Base-by-base conservation (phyloP, 1,140 invertebrate genomes). In the Pseudachorutes palmiensis region DNA sequence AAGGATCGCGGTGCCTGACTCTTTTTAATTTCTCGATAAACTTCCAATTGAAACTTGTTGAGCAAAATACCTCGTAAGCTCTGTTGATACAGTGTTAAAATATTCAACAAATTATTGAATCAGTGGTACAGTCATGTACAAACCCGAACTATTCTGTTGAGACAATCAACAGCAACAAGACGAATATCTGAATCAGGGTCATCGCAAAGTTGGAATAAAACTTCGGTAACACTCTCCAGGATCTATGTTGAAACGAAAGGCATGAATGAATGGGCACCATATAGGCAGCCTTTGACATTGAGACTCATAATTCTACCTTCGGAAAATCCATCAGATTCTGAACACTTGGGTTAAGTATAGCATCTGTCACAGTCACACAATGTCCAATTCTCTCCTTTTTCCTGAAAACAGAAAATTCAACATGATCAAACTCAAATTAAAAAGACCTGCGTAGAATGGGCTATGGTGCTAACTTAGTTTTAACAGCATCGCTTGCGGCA, bases 21-120 rank as follows among this genome's bases (percentile, higher is more conserved):
- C 74, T 86, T 86, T 75, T 89, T 89, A 32, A 91, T 88, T 78
- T 90, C 88, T 72, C 88, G 86, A 75, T 88, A 90, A n/a, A 91
- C 77, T 76, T 90, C 88, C 72, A 89, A 84, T 73, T 88, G 84
- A 60, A 92, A 81, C 74, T 88, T 85, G 22, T 59, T 66, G 32
- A 69, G 69, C 16, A 57, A 41, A 0, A 48, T 64, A 49, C 68
- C 72, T n/a, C 65, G 64, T 24, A 71, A 49, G 1, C 65, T 68
- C 69, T 73, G 33, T 2, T 62, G 14, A 59, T 26, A 64, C 1
- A 24, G 55, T 24, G 26, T 36, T 30, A 32, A 28, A 65, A 57
- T 61, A 61, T 14, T 58, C n/a, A 28, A 9, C 12, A 58, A 58
- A 45, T 33, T 5, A 3, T 19, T 14, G n/a, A 63, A 19, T n/a